Evolutionary conservation across 2,888 invertebrate genomes (phyloP).

Genomic region (Tholera decimalis): DNA sequence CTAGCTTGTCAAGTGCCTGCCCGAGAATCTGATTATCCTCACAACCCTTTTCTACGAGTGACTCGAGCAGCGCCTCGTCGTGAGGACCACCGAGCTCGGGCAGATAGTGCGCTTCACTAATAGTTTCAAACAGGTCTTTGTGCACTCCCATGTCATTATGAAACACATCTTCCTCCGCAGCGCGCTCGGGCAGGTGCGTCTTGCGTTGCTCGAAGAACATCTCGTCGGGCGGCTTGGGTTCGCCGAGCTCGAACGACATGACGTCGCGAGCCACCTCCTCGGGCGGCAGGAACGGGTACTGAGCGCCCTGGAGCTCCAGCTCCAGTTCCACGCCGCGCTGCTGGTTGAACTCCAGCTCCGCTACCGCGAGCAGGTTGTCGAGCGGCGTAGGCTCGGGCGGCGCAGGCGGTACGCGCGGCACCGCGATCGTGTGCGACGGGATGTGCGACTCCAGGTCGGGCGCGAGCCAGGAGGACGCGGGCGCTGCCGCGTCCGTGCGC

Average conservation of each 20-base stretch:
- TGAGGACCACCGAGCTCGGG: conserved; percentile 86
- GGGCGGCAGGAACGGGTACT: conserved; percentile 80
- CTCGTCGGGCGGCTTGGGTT: conserved; percentile 80
- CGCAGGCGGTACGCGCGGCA: conserved; percentile 80
- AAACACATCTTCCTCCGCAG: conserved; percentile 77
- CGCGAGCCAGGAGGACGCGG: conserved; percentile 77
- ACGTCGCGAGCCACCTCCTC: conserved; percentile 83
- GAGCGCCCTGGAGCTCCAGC: conserved; percentile 69
- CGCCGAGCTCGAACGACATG: conserved; percentile 86
- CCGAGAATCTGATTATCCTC: conserved; percentile 91
- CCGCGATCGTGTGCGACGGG: conserved; percentile 92
- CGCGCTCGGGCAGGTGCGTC: conserved; percentile 72
- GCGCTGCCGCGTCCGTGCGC: conserved; percentile 67
- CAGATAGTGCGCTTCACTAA: conserved; percentile 88
- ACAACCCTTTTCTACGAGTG: conserved; percentile 92
- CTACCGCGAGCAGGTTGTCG: conserved; percentile 92
- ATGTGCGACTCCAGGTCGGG: conserved; percentile 92
- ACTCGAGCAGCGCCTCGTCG: conserved; percentile 91
- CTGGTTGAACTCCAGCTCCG: conserved; percentile 92
- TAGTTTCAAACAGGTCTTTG: conserved; percentile 88
- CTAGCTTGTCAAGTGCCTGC: conserved; percentile 85
- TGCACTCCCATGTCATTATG: conserved; percentile 81
- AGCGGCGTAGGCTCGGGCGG: conserved; percentile 89
- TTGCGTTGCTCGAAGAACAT: conserved; percentile 83
- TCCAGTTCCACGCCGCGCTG: conserved; percentile 85